These are phyloP conservation scores for Tetramorium simillimum DNA, from an alignment of 1,140 invertebrate species.

Conservation along the genomic window DNA sequence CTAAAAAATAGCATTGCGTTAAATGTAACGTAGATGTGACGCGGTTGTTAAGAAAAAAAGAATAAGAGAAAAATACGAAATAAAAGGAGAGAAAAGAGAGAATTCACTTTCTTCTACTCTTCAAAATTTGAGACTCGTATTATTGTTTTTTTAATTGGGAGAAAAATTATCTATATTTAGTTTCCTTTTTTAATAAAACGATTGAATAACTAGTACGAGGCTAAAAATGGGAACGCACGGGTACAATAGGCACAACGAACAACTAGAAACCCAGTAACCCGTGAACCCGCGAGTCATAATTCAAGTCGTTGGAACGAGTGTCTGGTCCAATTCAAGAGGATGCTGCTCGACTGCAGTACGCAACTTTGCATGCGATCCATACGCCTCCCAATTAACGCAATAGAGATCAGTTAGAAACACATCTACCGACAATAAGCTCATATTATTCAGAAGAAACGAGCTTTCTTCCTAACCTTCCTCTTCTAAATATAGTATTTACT, in stretches of 20 bases:
- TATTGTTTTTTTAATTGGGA: not conserved
- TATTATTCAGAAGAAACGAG: not conserved
- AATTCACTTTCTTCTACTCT: not conserved
- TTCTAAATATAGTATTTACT: not conserved
- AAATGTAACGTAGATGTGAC: not conserved
- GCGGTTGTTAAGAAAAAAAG: not conserved
- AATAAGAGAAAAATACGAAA: constrained; percentile 80
- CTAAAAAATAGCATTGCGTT: not conserved
- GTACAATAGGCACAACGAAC: constrained; percentile 28
- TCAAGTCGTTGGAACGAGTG: constrained; percentile 48
- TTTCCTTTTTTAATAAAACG: not conserved
- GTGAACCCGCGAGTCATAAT: constrained; percentile 61
- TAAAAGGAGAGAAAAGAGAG: not conserved
- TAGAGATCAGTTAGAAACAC: constrained; percentile 68
- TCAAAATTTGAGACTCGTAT: not conserved
- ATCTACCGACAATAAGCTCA: constrained; percentile 7
- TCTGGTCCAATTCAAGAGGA: constrained; percentile 65
- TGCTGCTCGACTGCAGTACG: constrained; percentile 41
- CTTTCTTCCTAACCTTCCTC: not conserved
- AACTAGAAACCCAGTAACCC: constrained; percentile 73
- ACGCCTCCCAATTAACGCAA: constrained; percentile 67
- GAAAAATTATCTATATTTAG: not conserved
- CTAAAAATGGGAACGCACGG: constrained; percentile 21
- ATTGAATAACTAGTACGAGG: not conserved
- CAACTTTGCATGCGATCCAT: constrained; percentile 61